Evolutionary conservation across 2,797 vertebrate species (phyloP), one percentile per base, ranked within the genome.

Genomic region (Astyanax mexicanus): DNA sequence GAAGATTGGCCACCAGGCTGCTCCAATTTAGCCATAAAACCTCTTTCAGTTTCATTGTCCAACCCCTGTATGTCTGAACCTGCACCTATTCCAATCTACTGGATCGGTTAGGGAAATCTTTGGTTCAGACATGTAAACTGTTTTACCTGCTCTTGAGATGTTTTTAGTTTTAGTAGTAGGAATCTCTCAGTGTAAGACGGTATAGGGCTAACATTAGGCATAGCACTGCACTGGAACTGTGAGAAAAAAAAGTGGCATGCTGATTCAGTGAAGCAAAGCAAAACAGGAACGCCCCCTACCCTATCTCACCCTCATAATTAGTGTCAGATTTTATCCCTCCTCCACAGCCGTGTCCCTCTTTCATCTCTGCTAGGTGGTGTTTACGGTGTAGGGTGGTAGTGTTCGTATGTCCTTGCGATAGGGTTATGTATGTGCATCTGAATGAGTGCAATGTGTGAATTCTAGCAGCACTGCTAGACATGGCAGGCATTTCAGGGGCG

Each of bases 331-430:
- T 83, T 88, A 88, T 86, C 86, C 71, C 66, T 69, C 15, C 17
- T 27, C 29, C 6, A 74, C 40, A 45, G 42, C 79, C 70, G 67
- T 71, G 4, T 38, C n/a, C 65, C 75, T 84, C 83, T 89, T 88
- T 89, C 83, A 90, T 88, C 81, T 85, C 47, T n/a, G 12, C 40
- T 85, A 84, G 82, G 88, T 32, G 29, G 89, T 88, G 83, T 83
- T 73, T 85, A 29, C 32, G 29, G 29, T 32, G 2, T 2, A 29
- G 32, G 29, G 2, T 32, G 29, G 29, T 32, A 5, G 29, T 32
- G 32, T 32, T 29, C 54, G 57, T 29, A 11, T 27, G 10, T 55
- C 23, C 23, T 12, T 54, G 23, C 3, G 23, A 11, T 66, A 64
- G 47, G 64, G 7, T 9, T 70, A 13, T 81, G 78, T 70, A 65